Evolutionary conservation across 2,797 vertebrate genomes (phyloP), one percentile per base, ranked within the genome.

Genomic region (Syngnathus acus): DNA sequence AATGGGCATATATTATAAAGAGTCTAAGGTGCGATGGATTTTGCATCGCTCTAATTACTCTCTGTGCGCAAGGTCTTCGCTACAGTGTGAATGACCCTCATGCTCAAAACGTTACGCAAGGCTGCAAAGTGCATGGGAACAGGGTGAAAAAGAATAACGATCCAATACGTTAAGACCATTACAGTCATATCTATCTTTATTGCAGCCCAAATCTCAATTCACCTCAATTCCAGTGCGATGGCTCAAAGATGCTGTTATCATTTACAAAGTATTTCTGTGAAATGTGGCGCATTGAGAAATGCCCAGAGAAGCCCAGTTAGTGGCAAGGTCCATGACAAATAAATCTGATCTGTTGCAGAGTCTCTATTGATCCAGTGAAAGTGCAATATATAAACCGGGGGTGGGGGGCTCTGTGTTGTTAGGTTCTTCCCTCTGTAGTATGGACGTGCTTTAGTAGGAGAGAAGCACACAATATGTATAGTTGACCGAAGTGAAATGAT

Each of bases 31-130:
- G 73, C 72, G 74, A 76, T 72, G 70, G 78, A 66, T 81, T 69
- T 84, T 85, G 78, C 78, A 87, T 85, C 82, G 81, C 80, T 81
- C 82, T 89, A 89, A 88, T 88, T 80, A 86, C 82, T 82, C 77
- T 78, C 76, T 67, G 69, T 74, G 67, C 75, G 82, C 76, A 74
- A 67, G 72, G 74, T 77, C 79, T 73, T 81, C 71, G 75, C 74
- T 68, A 67, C 68, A 79, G 76, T 72, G 69, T 78, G 37, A 66
- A 80, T 78, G 78, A 80, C 82, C 88, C 84, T 79, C 81, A 78
- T 82, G 80, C 68, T 79, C 75, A 67, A 62, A 60, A 47, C 77
- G 68, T 84, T 75, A 74, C 77, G 65, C 72, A 40, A 69, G 71
- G 68, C 53, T 71, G 50, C 26, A 66, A 69, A 68, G 74, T 78